Evolutionary conservation across 92 coral and sea anemone genomes (phyloP), one percentile per base, ranked within the genome.

Genomic region (Siderastrea siderea): DNA sequence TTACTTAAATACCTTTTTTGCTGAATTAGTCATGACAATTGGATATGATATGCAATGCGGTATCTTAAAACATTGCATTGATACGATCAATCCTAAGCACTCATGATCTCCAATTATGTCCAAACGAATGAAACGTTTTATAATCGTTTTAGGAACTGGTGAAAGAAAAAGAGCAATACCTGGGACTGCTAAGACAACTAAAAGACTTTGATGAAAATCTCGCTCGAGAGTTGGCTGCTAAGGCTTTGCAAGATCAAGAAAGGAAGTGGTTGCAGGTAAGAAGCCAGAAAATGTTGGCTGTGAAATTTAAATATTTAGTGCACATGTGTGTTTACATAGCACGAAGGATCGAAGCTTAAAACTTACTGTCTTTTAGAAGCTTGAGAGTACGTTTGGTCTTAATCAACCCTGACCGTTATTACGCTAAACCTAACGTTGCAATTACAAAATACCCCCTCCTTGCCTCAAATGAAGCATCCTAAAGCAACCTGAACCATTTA

Each of bases 251-350:
- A 68, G 85, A 81, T 53, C 76, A 52, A 3, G 85, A 81, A 9
- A 81, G 77, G 49, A 81, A 45, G 55, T 68, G 85, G 19, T 16
- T 81, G 44, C 65, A 81, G 49, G 85, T 81, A 68, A 54, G 75
- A 66, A 0, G 66, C 4, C 66, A 0, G 26, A 5, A 12, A 61
- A 61, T 3, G 13, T 9, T 13, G n/a, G 10, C 0, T 4, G 15
- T 46, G 16, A 71, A 26, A 43, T 66, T n/a, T 7, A 66, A 66
- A 66, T 19, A 26, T 26, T 5, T 26, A 17, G 15, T 17, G n/a
- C 5, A 60, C 55, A 8, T 52, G 5, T 61, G 0, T 0, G 66
- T 12, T 16, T 0, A 61, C 4, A 12, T 1, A 11, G 3, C 4
- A 8, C 4, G 65, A 5, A 5, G 13, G 66, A 0, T 61, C 14